A percentile compares a stretch with the other conserved stretches of the same genome.
These are phyloP conservation scores for Lutjanus erythropterus DNA, from an alignment of 2,113 vertebrate species.

Conservation along the genomic window DNA sequence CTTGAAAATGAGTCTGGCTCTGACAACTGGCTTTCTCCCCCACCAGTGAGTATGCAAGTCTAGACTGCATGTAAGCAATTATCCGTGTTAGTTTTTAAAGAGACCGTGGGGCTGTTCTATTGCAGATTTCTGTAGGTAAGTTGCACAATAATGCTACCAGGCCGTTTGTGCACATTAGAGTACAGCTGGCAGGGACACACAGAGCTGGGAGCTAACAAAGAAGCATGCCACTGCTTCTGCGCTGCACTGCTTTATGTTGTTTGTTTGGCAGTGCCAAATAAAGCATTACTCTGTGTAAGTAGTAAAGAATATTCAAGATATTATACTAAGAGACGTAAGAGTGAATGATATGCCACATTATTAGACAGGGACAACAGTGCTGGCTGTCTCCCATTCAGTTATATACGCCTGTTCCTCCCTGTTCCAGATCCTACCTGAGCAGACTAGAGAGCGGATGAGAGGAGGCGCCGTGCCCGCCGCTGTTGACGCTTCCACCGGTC, in stretches of 20 bases:
- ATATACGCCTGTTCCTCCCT: constrained; percentile 12
- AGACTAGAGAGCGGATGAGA: constrained; percentile 93
- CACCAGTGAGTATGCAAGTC: constrained; percentile 31
- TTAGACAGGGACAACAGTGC: not conserved
- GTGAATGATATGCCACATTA: not conserved
- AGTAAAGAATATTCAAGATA: not conserved
- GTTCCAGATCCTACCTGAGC: constrained; percentile 87
- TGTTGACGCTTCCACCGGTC: constrained; percentile 79
- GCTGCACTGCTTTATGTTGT: constrained; percentile 40
- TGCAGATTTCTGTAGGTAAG: constrained; percentile 31
- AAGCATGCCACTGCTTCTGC: constrained; percentile 64
- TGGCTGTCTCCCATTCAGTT: not conserved
- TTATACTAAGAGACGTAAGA: not conserved
- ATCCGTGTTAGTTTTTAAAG: constrained; percentile 21
- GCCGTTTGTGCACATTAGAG: constrained; percentile 42
- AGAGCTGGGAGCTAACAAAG: constrained; percentile 79
- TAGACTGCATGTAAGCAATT: constrained; percentile 33
- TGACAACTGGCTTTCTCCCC: constrained; percentile 9
- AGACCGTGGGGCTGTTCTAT: constrained; percentile 1
- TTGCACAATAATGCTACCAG: constrained; percentile 33
- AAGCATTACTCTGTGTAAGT: not conserved
- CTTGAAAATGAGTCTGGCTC: constrained; percentile 1
- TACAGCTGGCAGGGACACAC: constrained; percentile 35
- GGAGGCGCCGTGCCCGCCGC: constrained; percentile 81
- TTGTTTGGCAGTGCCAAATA: constrained; percentile 41